These are phyloP conservation scores for Todiramphus saurophagus DNA, from an alignment of 2,113 vertebrate species.

Conservation along the genomic window DNA sequence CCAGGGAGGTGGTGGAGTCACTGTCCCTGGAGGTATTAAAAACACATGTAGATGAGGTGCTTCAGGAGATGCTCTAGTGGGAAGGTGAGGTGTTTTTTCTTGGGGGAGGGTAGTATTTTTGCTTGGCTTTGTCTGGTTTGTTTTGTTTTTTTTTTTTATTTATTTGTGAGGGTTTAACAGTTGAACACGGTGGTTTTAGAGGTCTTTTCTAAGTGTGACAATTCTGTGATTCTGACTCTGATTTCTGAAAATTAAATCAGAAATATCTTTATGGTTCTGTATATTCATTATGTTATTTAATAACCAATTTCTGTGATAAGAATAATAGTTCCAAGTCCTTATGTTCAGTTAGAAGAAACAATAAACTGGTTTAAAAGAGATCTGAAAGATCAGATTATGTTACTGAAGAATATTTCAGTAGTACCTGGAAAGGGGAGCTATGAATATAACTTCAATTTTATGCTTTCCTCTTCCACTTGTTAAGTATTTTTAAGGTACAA, in stretches of 20 bases:
- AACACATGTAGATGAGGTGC: too few relatives aligned
- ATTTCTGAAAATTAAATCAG: background rate
- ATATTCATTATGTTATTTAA: background rate
- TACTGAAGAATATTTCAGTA: background rate
- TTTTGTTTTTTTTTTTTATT: too few relatives aligned
- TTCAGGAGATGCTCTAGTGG: too few relatives aligned
- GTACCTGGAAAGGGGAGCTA: background rate
- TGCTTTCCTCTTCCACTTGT: background rate
- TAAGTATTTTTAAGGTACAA: background rate
- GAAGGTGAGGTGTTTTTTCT: too few relatives aligned
- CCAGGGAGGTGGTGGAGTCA: too few relatives aligned
- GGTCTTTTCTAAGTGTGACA: too few relatives aligned
- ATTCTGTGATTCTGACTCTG: background rate
- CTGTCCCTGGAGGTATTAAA: too few relatives aligned
- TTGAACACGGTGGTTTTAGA: too few relatives aligned
- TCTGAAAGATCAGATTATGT: background rate
- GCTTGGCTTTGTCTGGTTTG: too few relatives aligned
- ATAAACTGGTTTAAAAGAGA: background rate
- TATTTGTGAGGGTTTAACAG: too few relatives aligned
- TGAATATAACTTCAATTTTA: background rate
- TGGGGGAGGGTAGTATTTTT: too few relatives aligned
- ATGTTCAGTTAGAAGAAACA: background rate
- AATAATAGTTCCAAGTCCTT: background rate
- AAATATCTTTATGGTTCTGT: background rate
- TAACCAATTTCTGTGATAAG: background rate